Evolutionary conservation across 2,113 vertebrate genomes (phyloP).

Genomic region (Microcebus jonahi): DNA sequence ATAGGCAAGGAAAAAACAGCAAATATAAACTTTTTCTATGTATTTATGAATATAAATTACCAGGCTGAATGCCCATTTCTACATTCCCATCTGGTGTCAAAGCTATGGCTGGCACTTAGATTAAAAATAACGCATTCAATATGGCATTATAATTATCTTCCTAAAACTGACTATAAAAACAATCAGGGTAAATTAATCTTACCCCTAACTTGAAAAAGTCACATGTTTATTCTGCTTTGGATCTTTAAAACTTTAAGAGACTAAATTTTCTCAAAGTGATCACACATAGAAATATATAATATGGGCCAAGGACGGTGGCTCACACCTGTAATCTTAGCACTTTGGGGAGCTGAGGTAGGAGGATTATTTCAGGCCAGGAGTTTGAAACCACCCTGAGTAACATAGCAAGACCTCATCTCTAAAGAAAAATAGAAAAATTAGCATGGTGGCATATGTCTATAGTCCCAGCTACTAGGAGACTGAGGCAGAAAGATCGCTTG

Average conservation of each 20-base stretch:
- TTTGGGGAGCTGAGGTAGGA: background rate
- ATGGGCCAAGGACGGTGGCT: background rate
- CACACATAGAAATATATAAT: background rate
- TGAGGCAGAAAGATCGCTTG: background rate
- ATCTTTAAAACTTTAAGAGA: slow-evolving; percentile 48
- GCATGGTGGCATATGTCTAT: background rate
- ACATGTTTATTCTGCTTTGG: slow-evolving; percentile 34
- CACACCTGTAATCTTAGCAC: background rate
- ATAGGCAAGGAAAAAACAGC: slow-evolving; percentile 12
- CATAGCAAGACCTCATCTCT: background rate
- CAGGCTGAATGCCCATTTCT: slow-evolving; percentile 45
- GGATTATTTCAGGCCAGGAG: background rate
- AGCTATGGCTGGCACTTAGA: slow-evolving; percentile 41
- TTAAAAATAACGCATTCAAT: slow-evolving; percentile 69
- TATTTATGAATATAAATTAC: slow-evolving; percentile 45
- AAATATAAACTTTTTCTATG: background rate
- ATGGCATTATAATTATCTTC: slow-evolving; percentile 53
- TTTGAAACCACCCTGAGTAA: background rate
- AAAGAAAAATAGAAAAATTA: background rate
- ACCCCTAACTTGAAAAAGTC: slow-evolving; percentile 36
- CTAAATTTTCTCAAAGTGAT: slow-evolving; percentile 10
- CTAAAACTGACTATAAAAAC: slow-evolving; percentile 55
- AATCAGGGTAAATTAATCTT: slow-evolving; percentile 45
- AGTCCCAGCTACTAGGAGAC: background rate
- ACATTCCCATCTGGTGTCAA: slow-evolving; percentile 36